Evolutionary conservation across 92 coral and sea anemone genomes (phyloP).

Genomic region (Heteractis magnifica): DNA sequence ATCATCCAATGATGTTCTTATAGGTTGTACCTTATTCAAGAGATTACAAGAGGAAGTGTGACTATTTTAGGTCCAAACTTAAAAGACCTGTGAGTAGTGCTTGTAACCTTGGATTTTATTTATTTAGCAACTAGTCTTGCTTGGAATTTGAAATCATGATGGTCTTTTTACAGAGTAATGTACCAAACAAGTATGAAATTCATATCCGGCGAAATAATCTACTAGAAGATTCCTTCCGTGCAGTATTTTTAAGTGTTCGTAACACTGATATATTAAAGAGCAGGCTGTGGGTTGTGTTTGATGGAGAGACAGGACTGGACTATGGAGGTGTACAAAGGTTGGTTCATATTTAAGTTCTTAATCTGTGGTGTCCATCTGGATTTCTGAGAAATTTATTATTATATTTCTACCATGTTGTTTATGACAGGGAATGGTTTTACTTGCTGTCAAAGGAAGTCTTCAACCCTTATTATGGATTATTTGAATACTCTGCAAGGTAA

Average conservation of each 20-base stretch:
- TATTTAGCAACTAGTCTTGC: background rate
- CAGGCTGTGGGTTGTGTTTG: slow-evolving; percentile 96
- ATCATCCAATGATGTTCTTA: background rate
- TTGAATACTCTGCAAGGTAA: slow-evolving; percentile 98
- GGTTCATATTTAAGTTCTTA: background rate
- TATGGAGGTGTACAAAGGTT: slow-evolving; percentile 99
- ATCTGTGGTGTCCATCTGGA: background rate
- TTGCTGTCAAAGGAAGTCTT: slow-evolving; percentile 94
- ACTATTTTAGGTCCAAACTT: slow-evolving; percentile 91
- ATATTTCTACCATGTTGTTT: background rate
- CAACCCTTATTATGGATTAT: slow-evolving; percentile 95
- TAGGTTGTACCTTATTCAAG: slow-evolving; percentile 98
- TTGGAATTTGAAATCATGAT: background rate
- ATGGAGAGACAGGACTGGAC: slow-evolving; percentile 96
- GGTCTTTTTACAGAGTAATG: slow-evolving; percentile 68
- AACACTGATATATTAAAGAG: slow-evolving; percentile 79
- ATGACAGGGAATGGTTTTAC: slow-evolving; percentile 92
- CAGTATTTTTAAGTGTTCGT: slow-evolving; percentile 69
- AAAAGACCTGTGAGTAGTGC: slow-evolving; percentile 91
- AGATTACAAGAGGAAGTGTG: slow-evolving; percentile 97
- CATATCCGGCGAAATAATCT: slow-evolving; percentile 85
- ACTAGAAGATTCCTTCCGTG: slow-evolving; percentile 90
- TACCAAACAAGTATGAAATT: slow-evolving; percentile 93
- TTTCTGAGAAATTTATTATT: background rate
- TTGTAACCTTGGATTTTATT: background rate